Evolutionary conservation across 2,888 invertebrate species (phyloP).

Genomic region (Pediacus dermestoides): DNA sequence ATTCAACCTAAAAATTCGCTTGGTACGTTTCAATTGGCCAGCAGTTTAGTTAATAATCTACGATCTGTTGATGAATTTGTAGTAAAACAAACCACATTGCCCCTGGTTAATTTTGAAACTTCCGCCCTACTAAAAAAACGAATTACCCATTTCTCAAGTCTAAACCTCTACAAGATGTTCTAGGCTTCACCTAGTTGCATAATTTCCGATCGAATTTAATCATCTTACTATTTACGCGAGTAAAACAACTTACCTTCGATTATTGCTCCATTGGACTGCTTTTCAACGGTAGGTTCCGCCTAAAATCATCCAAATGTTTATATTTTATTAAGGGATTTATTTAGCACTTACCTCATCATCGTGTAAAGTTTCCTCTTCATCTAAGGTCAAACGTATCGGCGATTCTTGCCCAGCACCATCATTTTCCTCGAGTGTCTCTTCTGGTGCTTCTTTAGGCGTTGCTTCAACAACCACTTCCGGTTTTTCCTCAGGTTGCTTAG

Average conservation of each 20-base stretch:
- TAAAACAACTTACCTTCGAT: constrained; percentile 25
- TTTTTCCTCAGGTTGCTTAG: constrained; percentile 29
- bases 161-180: too few species aligned
- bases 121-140: too few species aligned
- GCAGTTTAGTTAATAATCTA: too few species aligned
- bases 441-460: constrained; percentile 6
- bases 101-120: too few species aligned
- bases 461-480: constrained; percentile 44
- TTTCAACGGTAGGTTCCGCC: constrained; percentile 24
- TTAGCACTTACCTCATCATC: constrained; percentile 35
- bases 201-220: too few species aligned
- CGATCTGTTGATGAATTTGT: too few species aligned
- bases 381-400: constrained; percentile 39
- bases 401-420: constrained; percentile 27
- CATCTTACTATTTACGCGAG: too few species aligned
- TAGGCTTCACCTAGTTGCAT: too few species aligned
- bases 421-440: constrained; percentile 8
- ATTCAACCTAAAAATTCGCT: too few species aligned
- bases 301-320: constrained; percentile 15
- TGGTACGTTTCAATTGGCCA: too few species aligned
- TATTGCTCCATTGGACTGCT: constrained; percentile 17
- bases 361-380: constrained; percentile 42
- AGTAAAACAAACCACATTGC: too few species aligned
- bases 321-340: constrained; percentile 5
- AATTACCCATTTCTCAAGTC: too few species aligned